A percentile compares a stretch with the other conserved stretches of the same genome.
Conservation (phyloP, 2,113 vertebrate genomes). For the Cavia porcellus region DNA sequence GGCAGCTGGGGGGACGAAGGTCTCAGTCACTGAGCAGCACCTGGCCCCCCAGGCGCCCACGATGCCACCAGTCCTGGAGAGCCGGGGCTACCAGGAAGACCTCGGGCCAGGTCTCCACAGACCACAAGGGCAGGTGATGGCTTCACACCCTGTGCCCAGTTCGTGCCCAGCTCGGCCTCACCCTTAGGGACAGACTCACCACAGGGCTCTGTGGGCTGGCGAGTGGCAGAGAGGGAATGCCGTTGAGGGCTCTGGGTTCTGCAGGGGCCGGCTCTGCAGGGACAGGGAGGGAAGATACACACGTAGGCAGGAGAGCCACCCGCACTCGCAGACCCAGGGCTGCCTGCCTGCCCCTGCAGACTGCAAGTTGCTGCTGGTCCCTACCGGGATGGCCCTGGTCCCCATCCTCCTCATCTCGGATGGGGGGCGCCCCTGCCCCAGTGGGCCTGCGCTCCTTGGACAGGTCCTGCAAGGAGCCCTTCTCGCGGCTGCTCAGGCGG, state of each 20-base stretch:
- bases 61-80: neutral
- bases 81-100: neutral
- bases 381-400: constrained; percentile 86
- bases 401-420: constrained; percentile 87
- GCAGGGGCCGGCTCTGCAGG: neutral
- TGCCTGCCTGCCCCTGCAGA: neutral
- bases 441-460: constrained; percentile 93
- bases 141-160: neutral
- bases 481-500: constrained; percentile 95
- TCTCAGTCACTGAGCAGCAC: neutral
- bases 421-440: constrained; percentile 75
- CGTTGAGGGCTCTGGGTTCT: constrained; percentile 77
- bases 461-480: constrained; percentile 94
- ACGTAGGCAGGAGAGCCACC: neutral
- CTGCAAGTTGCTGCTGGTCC: neutral
- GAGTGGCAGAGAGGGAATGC: constrained; percentile 54
- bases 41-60: neutral
- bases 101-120: neutral
- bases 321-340: neutral
- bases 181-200: constrained; percentile 11
- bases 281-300: neutral
- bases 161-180: neutral
- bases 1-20: neutral
- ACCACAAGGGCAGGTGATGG: neutral
- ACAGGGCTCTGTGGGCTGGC: neutral